Evolutionary conservation across 2,888 invertebrate species (phyloP).

Genomic region (Diarsia rubi): DNA sequence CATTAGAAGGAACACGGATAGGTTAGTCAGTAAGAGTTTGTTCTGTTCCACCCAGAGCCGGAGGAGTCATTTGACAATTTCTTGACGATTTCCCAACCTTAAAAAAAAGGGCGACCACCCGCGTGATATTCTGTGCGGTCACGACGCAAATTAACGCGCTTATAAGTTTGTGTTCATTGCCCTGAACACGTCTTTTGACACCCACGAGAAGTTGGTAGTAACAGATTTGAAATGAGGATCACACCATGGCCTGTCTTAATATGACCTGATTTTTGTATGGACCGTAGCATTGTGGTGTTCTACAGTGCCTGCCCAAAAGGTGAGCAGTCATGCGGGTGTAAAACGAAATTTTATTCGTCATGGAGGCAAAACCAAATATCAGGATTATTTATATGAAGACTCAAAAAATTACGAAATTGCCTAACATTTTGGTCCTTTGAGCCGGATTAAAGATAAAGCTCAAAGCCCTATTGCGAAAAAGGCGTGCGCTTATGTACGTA

Average conservation of each 20-base stretch:
- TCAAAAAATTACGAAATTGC: no score
- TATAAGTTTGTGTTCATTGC: conserved; percentile 31
- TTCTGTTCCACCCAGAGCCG: no score
- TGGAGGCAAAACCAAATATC: no score
- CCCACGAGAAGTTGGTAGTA: not conserved
- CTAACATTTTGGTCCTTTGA: no score
- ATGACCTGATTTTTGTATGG: conserved; percentile 3
- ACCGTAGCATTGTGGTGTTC: not conserved
- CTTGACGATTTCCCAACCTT: no score
- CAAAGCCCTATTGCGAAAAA: not conserved
- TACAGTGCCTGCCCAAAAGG: not conserved
- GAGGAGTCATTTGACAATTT: no score
- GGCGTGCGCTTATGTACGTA: not conserved
- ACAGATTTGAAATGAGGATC: not conserved
- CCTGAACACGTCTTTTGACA: not conserved
- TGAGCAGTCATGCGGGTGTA: no score
- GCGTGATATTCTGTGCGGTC: not conserved
- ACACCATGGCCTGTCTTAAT: not conserved
- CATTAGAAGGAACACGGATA: no score
- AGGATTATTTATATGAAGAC: no score
- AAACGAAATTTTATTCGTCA: no score
- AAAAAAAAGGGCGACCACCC: conserved; percentile 17
- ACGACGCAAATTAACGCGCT: conserved; percentile 26
- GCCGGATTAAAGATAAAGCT: no score
- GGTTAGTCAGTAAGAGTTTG: no score